Evolutionary conservation across 2,113 vertebrate genomes (phyloP), one percentile per base, ranked within the genome.

Genomic region (Electrona antarctica): DNA sequence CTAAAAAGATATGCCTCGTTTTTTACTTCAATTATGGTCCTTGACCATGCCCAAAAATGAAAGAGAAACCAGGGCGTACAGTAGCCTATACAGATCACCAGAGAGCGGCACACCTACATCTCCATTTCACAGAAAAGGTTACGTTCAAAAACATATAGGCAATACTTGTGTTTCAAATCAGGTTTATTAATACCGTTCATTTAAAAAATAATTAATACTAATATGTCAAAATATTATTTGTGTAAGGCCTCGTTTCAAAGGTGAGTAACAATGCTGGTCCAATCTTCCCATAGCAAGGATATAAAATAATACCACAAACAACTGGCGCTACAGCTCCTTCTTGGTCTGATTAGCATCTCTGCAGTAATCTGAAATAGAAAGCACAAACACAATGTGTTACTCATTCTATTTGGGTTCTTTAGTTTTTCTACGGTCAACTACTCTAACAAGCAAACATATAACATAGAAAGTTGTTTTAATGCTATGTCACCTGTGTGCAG

Each of bases 351-450:
- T 59, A 50, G 7, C 46, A 48, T 64, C 77, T 72, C 64, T 54
- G 77, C 92, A 94, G 81, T 87, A 86, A 77, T 77, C 92, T 94
- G 85, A 57, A 87, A 69, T 48, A 41, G 74, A 65, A 69, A 68
- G 57, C 21, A 79, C 47, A 69, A 51, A 9, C 11, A 28, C 21
- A 49, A 56, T 7, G 49, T 4, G 69, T 73, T 59, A 71, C 33
- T 51, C 7, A 51, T 7, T 48, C 5, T 33, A 8, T 2, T 5
- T 13, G 7, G 12, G 46, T 15, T 15, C 11, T 57, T 68, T 4
- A 12, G 21, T 21, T 41, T 41, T 41, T 3, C 5, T 4, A 41
- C 33, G 33, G 33, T 41, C 33, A 41, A 6, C 33, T 41, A 4
- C 33, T 4, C 5, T 41, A 41, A 41, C 33, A 41, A 41, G 3